These are phyloP conservation scores for Ciconia maguari DNA, from an alignment of 2,113 vertebrate species.

Conservation along the genomic window DNA sequence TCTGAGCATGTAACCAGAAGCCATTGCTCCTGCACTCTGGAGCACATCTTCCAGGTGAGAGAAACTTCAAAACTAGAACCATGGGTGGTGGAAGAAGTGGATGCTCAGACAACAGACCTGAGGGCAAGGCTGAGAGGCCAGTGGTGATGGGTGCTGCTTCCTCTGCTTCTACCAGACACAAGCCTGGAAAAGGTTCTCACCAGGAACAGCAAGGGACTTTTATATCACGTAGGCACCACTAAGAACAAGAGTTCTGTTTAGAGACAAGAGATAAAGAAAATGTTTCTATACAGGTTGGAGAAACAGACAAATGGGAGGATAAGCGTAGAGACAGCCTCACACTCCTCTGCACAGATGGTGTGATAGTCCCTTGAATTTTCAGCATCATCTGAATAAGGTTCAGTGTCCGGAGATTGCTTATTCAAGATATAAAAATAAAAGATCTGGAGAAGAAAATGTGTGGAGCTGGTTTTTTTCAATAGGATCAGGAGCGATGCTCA, in stretches of 20 bases:
- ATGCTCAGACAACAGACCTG: neutral
- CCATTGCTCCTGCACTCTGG: neutral
- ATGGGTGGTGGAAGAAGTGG: neutral
- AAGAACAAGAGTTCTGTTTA: neutral
- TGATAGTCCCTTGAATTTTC: neutral
- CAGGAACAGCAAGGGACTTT: neutral
- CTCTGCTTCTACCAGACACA: neutral
- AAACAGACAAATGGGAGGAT: neutral
- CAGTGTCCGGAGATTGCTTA: neutral
- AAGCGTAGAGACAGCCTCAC: neutral
- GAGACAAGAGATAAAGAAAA: neutral
- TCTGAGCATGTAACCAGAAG: neutral
- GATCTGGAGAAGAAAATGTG: neutral
- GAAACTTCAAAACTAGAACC: neutral
- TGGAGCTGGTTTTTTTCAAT: neutral
- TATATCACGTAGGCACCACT: neutral
- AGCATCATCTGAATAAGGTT: neutral
- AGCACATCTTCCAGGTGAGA: neutral
- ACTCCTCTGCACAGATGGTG: neutral
- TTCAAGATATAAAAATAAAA: neutral
- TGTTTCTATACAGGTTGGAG: neutral
- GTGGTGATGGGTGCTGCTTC: neutral
- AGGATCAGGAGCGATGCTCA: neutral
- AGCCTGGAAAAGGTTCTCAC: neutral
- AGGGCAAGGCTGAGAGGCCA: neutral